Conservation (phyloP, 2,888 invertebrate genomes). For the Corythucha ciliata region DNA sequence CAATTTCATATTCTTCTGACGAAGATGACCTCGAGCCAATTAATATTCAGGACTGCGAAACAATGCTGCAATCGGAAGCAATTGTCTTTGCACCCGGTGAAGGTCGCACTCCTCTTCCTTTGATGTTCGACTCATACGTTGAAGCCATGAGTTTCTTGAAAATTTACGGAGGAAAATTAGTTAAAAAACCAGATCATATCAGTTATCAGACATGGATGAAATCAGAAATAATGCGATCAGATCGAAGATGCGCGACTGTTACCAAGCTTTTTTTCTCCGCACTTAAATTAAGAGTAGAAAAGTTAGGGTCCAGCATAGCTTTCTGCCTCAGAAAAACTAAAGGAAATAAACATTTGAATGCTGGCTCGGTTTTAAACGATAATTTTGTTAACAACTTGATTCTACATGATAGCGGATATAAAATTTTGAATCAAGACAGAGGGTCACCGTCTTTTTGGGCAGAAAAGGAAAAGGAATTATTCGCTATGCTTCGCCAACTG, state of each 20-base stretch:
- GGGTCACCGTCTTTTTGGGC: constrained; percentile 33
- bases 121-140: constrained; percentile 9
- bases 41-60: no score
- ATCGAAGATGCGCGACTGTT: not conserved
- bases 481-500: constrained; percentile 32
- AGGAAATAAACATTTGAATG: constrained; percentile 7
- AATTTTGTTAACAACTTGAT: constrained; percentile 8
- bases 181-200: not conserved
- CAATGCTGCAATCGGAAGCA: no score
- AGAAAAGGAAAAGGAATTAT: constrained; percentile 32
- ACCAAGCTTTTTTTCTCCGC: constrained; percentile 8
- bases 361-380: not conserved
- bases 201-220: constrained; percentile 12
- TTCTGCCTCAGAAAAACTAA: constrained; percentile 17
- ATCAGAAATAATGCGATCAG: constrained; percentile 24
- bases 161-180: constrained; percentile 17
- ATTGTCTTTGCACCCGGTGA: constrained; percentile 23
- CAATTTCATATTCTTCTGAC: not conserved
- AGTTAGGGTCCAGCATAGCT: constrained; percentile 1
- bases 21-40: constrained; percentile 16
- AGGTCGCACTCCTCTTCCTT: constrained; percentile 17
- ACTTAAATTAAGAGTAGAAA: constrained; percentile 7
- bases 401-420: not conserved
- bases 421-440: constrained; percentile 14
- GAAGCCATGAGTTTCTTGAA: constrained; percentile 22